A percentile compares a stretch with the other conserved stretches of the same genome.
phyloP scores from a whole-genome alignment of 1,140 invertebrate genomes.

The Sinonovacula constricta region DNA sequence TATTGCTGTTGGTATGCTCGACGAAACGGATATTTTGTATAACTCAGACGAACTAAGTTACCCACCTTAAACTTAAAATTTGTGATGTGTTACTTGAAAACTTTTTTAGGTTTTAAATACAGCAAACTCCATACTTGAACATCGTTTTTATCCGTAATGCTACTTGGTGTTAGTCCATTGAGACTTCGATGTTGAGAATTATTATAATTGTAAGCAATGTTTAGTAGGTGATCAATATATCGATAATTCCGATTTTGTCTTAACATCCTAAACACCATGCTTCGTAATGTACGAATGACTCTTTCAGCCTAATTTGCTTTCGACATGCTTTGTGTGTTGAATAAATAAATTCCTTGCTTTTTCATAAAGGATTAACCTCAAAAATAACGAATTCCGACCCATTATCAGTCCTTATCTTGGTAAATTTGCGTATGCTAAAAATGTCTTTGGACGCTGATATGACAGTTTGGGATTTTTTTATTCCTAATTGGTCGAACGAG shows the following conservation, averaged over 20 bases:
- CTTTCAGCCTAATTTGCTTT: too few relatives aligned
- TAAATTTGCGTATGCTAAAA: background rate
- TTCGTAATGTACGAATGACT: too few relatives aligned
- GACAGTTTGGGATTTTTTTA: conserved; percentile 69
- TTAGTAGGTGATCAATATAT: too few relatives aligned
- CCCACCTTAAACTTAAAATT: conserved; percentile 36
- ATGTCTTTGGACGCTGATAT: conserved; percentile 26
- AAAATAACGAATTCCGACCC: conserved; percentile 28
- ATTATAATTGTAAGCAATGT: conserved; percentile 45
- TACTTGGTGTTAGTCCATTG: conserved; percentile 29
- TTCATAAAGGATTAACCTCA: conserved; percentile 23
- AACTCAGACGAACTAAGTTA: conserved; percentile 12
- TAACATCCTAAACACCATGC: too few relatives aligned
- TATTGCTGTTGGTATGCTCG: conserved; percentile 48
- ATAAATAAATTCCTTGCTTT: conserved; percentile 23
- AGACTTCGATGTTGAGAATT: conserved; percentile 32
- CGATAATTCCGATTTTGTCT: too few relatives aligned
- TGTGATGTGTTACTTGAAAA: background rate
- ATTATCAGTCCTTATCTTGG: too few relatives aligned
- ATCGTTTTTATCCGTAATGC: conserved; percentile 30
- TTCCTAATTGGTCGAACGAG: conserved; percentile 74
- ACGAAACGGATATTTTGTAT: conserved; percentile 37
- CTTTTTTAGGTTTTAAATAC: conserved; percentile 32
- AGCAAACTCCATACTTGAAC: conserved; percentile 28
- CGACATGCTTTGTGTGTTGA: too few relatives aligned